Percentiles rank a stretch among this genome's conserved stretches.
Evolutionary conservation across 2,888 invertebrate genomes (phyloP).

Genomic region (Cremastinae sp.): DNA sequence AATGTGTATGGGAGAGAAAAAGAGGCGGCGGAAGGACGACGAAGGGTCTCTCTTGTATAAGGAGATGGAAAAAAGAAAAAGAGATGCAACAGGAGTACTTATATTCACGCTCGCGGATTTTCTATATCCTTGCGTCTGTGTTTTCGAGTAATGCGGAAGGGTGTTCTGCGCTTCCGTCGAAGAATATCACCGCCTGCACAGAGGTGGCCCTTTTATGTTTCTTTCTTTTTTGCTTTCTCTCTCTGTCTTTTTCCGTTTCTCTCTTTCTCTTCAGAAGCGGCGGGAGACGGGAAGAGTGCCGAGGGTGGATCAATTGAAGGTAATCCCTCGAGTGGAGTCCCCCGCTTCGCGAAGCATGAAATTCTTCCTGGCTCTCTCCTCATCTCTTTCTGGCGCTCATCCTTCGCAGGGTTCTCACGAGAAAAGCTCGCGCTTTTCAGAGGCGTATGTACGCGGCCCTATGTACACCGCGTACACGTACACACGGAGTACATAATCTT

Average conservation of each 20-base stretch:
- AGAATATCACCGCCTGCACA: conserved; percentile 49
- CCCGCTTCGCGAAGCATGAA: conserved; percentile 76
- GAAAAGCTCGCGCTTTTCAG: conserved; percentile 59
- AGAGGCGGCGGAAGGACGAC: conserved; percentile 27
- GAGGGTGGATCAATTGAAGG: conserved; percentile 77
- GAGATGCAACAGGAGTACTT: conserved; percentile 55
- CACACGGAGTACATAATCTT: conserved; percentile 11
- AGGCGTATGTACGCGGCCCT: not conserved
- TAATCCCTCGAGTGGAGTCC: conserved; percentile 79
- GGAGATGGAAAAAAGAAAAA: conserved; percentile 12
- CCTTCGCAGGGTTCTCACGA: conserved; percentile 61
- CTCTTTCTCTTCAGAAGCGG: conserved; percentile 53
- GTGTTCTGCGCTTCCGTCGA: conserved; percentile 35
- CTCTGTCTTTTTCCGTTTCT: conserved; percentile 14
- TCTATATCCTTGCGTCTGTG: conserved; percentile 3
- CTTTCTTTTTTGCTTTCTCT: not conserved
- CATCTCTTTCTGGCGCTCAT: conserved; percentile 33
- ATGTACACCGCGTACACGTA: not conserved
- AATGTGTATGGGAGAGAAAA: conserved; percentile 20
- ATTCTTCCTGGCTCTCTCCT: conserved; percentile 76
- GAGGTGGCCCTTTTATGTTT: conserved; percentile 62
- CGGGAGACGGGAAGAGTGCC: conserved; percentile 64
- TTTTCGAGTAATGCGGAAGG: conserved; percentile 36
- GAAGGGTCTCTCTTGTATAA: conserved; percentile 12
- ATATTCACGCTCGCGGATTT: conserved; percentile 21